Conservation (phyloP, 2,797 vertebrate species). For the Sebastes taczanowskii region DNA sequence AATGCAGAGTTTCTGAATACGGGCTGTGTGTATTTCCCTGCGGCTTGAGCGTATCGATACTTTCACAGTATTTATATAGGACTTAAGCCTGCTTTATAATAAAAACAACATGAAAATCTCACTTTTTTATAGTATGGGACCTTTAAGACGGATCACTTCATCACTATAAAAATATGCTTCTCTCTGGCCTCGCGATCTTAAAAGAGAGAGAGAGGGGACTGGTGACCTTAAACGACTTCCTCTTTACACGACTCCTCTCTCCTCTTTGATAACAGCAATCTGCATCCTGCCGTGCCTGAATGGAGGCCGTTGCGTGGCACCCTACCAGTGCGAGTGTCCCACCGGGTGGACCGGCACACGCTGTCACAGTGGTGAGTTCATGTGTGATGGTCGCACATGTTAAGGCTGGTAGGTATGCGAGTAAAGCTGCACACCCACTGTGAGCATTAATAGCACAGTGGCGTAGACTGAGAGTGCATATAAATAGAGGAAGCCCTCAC, state of each 20-base stretch:
- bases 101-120: too few species aligned
- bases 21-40: too few species aligned
- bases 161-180: neutral
- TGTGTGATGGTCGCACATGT: neutral
- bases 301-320: conserved; percentile 91
- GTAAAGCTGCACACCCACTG: neutral
- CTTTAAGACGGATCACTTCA: too few species aligned
- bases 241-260: neutral
- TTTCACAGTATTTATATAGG: too few species aligned
- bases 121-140: too few species aligned
- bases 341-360: conserved; percentile 92
- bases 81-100: too few species aligned
- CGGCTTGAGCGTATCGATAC: too few species aligned
- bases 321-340: conserved; percentile 93
- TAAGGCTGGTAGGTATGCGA: neutral
- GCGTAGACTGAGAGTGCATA: neutral
- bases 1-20: too few species aligned
- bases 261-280: conserved; percentile 84
- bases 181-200: neutral
- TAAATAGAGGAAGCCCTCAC: neutral
- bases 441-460: neutral
- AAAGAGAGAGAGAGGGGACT: too few species aligned
- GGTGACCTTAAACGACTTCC: neutral
- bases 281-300: conserved; percentile 97
- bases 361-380: conserved; percentile 90